phyloP scores from a whole-genome alignment of 2,888 invertebrate species.

The Nomada lathburiana region DNA sequence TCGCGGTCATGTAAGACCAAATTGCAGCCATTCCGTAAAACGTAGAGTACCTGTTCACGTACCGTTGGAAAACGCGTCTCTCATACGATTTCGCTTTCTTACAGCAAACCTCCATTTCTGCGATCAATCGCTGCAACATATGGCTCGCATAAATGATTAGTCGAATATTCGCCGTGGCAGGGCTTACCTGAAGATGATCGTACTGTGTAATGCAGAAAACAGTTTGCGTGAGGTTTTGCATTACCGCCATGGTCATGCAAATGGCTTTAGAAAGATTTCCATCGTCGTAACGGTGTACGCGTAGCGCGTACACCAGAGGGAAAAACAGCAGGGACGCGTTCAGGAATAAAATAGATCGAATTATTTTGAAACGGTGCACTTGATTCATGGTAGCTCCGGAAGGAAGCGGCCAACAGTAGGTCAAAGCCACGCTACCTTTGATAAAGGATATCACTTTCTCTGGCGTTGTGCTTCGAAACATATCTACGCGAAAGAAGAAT shows the following conservation, averaged over 20 bases:
- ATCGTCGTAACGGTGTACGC: slow-evolving; percentile 24
- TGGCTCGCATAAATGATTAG: background rate
- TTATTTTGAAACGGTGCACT: slow-evolving; percentile 35
- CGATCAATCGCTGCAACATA: slow-evolving; percentile 46
- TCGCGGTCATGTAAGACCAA: slow-evolving; percentile 63
- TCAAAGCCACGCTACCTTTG: slow-evolving; percentile 33
- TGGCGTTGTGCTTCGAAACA: slow-evolving; percentile 39
- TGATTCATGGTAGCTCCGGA: slow-evolving; percentile 33
- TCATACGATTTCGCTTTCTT: slow-evolving; percentile 59
- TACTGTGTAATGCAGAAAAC: slow-evolving; percentile 21
- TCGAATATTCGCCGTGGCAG: too few relatives aligned
- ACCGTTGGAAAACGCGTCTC: slow-evolving; percentile 67
- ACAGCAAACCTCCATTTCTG: slow-evolving; percentile 63
- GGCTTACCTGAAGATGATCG: slow-evolving; percentile 58
- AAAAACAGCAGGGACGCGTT: slow-evolving; percentile 30
- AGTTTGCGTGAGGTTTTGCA: slow-evolving; percentile 36
- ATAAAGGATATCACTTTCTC: slow-evolving; percentile 52
- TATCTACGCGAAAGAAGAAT: background rate
- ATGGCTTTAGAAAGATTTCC: slow-evolving; percentile 31
- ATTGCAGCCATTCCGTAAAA: slow-evolving; percentile 62
- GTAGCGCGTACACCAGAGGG: slow-evolving; percentile 41
- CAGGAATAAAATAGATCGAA: slow-evolving; percentile 34
- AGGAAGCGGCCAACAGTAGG: slow-evolving; percentile 62
- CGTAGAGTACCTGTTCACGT: slow-evolving; percentile 68
- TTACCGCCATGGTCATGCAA: slow-evolving; percentile 8